A percentile compares a stretch with the other conserved stretches of the same genome.
These are phyloP conservation scores for Pachyramphus minor DNA, from an alignment of 2,113 vertebrate species.

Conservation along the genomic window DNA sequence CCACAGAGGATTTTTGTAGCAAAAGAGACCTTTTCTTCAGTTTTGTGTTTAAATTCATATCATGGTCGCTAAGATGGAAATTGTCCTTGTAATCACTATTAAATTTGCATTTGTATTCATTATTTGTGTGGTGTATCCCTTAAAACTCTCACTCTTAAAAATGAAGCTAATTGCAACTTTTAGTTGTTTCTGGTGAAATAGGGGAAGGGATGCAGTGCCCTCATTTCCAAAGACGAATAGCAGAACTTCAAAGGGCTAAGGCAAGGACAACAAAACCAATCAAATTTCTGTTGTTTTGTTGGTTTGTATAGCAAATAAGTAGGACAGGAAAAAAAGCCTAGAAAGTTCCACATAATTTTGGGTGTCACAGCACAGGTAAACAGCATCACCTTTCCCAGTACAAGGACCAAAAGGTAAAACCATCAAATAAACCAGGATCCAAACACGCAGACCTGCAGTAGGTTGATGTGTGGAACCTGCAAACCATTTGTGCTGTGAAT, in stretches of 20 bases:
- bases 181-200: not conserved
- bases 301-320: not conserved
- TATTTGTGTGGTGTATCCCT: not conserved
- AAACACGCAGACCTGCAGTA: not conserved
- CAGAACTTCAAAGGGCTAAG: not conserved
- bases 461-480: not conserved
- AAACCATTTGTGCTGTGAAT: not conserved
- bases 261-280: not conserved
- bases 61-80: not conserved
- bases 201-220: not conserved
- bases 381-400: not conserved
- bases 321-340: not conserved
- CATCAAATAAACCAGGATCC: not conserved
- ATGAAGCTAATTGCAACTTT: not conserved
- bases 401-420: not conserved
- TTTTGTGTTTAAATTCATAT: not conserved
- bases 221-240: not conserved
- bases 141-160: not conserved
- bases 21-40: not conserved
- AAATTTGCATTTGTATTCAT: not conserved
- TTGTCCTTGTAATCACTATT: not conserved
- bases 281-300: not conserved
- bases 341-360: not conserved
- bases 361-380: not conserved
- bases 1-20: not conserved